Base-by-base conservation (phyloP, 2,113 vertebrate species). In the Sterna hirundo region DNA sequence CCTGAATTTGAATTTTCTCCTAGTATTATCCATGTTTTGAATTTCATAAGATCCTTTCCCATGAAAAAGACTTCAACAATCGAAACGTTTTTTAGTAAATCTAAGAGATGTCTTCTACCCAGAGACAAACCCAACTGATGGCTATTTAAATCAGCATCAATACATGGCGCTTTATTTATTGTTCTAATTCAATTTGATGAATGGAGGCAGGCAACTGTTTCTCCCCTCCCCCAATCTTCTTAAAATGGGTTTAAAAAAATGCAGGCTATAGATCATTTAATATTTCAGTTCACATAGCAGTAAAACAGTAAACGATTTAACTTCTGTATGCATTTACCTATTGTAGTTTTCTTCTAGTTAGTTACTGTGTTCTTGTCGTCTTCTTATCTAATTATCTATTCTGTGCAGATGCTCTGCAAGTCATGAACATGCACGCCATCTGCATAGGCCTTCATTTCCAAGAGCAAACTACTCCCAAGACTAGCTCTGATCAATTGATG, bases 391-490 rank as follows among this genome's bases (percentile, higher is more conserved):
- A 95, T 97, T 96, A 95, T 90, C 88, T 88, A 97, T 97, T 97
- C 94, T 72, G 88, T 96, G 88, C 90, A 97, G 96, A 93, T 97
- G 95, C 94, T 97, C 92, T 65, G 58, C 76, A 72, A 96, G 82
- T 94, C 85, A 78, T 69, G 87, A 93, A n/a, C 77, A 94, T 10
- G 32, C 57, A 68, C 88, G 27, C 85, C 86, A 97, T 95, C 90
- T 96, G 94, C 61, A 74, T 27, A 94, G 71, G 58, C 71, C 71
- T 92, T 92, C 69, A 92, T 86, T 95, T 96, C 91, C 85, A 92
- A 92, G 34, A 94, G 77, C 38, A 97, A 97, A 96, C 58, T 96
- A 47, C 84, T 97, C 96, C 87, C 94, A 96, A 88, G 95, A 95
- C 91, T 96, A 86, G 34, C 77, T 93, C 32, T 81, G 91, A 96